phyloP scores from a whole-genome alignment of 2,888 invertebrate genomes.

The Achlya flavicornis region DNA sequence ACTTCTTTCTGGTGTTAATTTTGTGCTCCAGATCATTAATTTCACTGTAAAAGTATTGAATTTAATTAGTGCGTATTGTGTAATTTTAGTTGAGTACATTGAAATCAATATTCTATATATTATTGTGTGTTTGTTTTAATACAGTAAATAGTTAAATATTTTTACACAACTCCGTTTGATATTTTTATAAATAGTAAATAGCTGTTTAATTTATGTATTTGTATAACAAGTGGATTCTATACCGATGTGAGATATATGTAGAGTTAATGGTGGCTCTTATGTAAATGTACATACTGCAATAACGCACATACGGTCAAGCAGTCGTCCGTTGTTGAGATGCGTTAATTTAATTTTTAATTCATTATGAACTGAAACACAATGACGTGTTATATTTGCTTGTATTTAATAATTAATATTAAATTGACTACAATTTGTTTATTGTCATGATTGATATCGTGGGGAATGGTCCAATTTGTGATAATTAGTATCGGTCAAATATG shows the following conservation, averaged over 20 bases:
- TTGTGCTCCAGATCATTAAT: not conserved
- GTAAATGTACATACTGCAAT: slow-evolving; percentile 33
- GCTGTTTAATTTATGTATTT: not conserved
- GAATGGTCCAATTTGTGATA: not conserved
- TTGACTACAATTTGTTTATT: slow-evolving; percentile 3
- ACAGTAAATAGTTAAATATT: not conserved
- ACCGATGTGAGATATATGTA: not conserved
- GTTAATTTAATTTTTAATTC: slow-evolving; percentile 2
- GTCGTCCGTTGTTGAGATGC: not conserved
- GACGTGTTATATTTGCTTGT: slow-evolving; percentile 5
- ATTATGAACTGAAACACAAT: slow-evolving; percentile 6
- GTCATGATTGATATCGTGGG: not conserved
- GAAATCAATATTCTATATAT: not conserved
- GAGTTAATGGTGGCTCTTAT: slow-evolving; percentile 13
- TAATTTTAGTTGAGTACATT: not conserved
- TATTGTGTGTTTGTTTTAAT: not conserved
- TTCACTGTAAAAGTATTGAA: not conserved
- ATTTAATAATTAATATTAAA: slow-evolving; percentile 8
- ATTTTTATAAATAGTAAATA: slow-evolving; percentile 1
- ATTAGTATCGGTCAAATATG: not conserved
- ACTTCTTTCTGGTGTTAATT: not conserved
- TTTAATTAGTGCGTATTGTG: not conserved
- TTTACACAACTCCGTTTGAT: not conserved
- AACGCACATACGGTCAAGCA: slow-evolving; percentile 24
- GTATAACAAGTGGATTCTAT: not conserved